Conservation (phyloP, 2,113 vertebrate species). For the Geococcyx californianus region DNA sequence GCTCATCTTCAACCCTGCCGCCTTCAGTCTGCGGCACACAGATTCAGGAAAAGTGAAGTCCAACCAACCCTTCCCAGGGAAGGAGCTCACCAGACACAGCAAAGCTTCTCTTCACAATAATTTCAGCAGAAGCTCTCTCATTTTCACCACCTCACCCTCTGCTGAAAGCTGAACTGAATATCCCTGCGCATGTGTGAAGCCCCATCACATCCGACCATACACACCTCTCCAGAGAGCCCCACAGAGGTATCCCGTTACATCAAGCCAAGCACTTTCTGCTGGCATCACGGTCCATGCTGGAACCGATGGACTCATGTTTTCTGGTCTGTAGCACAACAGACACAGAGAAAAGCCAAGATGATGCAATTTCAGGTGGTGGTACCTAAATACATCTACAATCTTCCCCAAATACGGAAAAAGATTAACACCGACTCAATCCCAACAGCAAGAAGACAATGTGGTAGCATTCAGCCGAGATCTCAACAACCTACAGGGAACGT, state of each 20-base stretch:
- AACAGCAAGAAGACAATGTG: neutral
- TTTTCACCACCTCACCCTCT: neutral
- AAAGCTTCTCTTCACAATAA: neutral
- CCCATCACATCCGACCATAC: neutral
- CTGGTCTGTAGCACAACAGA: neutral
- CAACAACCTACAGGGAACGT: neutral
- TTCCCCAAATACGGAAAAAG: neutral
- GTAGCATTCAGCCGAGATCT: neutral
- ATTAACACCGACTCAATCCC: neutral
- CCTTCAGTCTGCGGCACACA: neutral
- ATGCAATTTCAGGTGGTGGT: neutral
- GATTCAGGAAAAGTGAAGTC: neutral
- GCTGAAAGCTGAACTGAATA: neutral
- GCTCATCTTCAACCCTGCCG: neutral
- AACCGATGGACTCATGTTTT: neutral
- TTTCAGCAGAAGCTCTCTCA: neutral
- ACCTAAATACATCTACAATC: neutral
- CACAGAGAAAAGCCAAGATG: neutral
- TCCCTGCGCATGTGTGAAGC: fast-evolving
- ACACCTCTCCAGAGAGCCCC: neutral
- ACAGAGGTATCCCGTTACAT: neutral
- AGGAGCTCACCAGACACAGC: neutral
- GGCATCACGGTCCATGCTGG: neutral
- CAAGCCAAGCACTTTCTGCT: neutral
- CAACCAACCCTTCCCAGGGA: neutral